Conservation (phyloP, 1,140 invertebrate species). For the Drosophila leontia region DNA sequence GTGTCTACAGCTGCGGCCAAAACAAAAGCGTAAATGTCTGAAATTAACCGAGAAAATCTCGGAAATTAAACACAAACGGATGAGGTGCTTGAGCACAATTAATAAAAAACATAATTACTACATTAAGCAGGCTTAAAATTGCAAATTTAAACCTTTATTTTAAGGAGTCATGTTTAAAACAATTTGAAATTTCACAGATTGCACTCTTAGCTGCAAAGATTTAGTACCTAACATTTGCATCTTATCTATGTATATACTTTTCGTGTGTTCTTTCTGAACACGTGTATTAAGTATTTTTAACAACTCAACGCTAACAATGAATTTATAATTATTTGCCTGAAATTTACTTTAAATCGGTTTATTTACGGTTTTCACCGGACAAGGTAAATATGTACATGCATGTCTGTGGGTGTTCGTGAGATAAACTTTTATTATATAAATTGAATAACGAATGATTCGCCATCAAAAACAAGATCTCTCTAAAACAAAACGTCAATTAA, state of each 20-base stretch:
- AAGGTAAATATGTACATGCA: background rate
- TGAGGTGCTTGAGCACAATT: background rate
- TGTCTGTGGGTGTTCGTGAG: conserved; percentile 3
- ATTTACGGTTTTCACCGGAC: background rate
- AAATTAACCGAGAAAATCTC: conserved; percentile 15
- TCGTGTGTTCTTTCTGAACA: no score
- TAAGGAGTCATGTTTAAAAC: no score
- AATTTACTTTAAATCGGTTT: background rate
- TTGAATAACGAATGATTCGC: conserved; percentile 1
- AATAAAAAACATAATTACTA: background rate
- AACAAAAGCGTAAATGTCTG: conserved; percentile 16
- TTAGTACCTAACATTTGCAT: no score
- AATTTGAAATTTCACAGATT: background rate
- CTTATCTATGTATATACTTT: no score
- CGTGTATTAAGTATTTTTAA: conserved; percentile 5
- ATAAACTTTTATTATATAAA: conserved; percentile 3
- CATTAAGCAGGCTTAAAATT: background rate
- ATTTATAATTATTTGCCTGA: background rate
- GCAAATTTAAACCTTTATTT: background rate
- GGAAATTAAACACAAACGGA: background rate
- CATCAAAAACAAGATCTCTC: background rate
- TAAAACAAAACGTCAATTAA: background rate
- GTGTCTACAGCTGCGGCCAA: conserved; percentile 3
- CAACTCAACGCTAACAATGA: background rate
- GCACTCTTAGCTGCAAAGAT: no score